Evolutionary conservation across 2,113 vertebrate species (phyloP).

Genomic region (Nematolebias whitei): DNA sequence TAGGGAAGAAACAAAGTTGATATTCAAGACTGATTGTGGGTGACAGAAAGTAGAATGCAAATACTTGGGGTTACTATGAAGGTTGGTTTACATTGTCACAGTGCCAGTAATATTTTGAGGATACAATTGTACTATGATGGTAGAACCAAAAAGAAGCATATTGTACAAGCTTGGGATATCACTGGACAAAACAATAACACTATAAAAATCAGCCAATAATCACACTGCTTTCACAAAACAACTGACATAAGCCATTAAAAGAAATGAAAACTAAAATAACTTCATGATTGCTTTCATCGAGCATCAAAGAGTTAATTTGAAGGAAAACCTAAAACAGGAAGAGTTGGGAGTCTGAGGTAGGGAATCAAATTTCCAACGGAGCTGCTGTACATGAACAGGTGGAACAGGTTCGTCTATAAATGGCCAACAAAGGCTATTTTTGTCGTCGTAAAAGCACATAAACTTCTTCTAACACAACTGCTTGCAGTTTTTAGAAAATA

Average conservation of each 20-base stretch:
- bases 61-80: too few relatives aligned
- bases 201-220: too few relatives aligned
- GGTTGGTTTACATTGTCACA: too few relatives aligned
- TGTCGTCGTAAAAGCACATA: conserved; percentile 5
- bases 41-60: too few relatives aligned
- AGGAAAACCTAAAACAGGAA: conserved; percentile 27
- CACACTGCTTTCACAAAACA: too few relatives aligned
- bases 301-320: conserved; percentile 12
- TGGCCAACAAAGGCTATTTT: conserved; percentile 33
- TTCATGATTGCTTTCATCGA: conserved; percentile 12
- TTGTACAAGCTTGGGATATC: too few relatives aligned
- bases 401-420: conserved; percentile 64
- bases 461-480: conserved; percentile 23
- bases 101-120: too few relatives aligned
- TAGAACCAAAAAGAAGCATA: too few relatives aligned
- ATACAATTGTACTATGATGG: too few relatives aligned
- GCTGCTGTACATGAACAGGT: conserved; percentile 55
- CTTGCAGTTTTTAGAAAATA: conserved; percentile 16
- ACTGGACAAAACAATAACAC: too few relatives aligned
- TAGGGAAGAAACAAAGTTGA: too few relatives aligned
- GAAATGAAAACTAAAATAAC: background rate
- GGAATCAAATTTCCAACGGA: conserved; percentile 54
- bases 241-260: background rate
- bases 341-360: conserved; percentile 22
- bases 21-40: too few relatives aligned